Base-by-base conservation (phyloP, 2,888 invertebrate genomes). In the Himalopsyche japonica region DNA sequence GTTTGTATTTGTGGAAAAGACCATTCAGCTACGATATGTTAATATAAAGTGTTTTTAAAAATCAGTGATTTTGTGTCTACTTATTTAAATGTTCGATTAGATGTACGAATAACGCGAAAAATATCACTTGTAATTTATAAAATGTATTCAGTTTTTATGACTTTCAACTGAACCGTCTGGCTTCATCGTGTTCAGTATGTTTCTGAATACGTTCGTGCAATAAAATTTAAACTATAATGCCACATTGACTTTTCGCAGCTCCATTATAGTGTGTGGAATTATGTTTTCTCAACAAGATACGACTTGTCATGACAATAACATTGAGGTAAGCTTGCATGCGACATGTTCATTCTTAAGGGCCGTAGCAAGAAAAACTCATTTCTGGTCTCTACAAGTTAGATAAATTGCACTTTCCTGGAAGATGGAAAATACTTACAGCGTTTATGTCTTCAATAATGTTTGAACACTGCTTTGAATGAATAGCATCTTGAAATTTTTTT, bases 371-470 rank as follows among this genome's bases (percentile, higher is more conserved):
- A 57, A 57, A 57, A 57, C 20, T 57, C 57, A 57, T 57, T 20
- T 20, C 81, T 30, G 32, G 48, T 30, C 77, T 32, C 80, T 82
- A 82, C 64, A 57, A 82, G 82, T 43, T 43, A 81, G 57, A 79
- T 57, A 82, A 79, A 85, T 82, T 83, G 20, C 64, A 76, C 80
- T 78, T 83, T 85, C 82, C 80, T n/a, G 70, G 85, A 85, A 85
- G 79, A 76, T 70, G 64, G 32, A 82, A 80, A 70, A 57, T 81
- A 80, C 34, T 47, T 77, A 77, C 48, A 84, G 15, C 81, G 81
- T 81, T 84, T 82, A 82, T 48, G 34, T 24, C 79, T 20, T 43
- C 81, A 34, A 64, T 43, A 43, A 82, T 84, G 81, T 80, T 84
- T 79, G 82, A 30, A 79, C 49, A 70, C 34, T 10, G 80, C 48